Percentiles rank a stretch among this genome's conserved stretches.
phyloP scores from a whole-genome alignment of 2,888 invertebrate species.

The Marasmarcha lunaedactyla region DNA sequence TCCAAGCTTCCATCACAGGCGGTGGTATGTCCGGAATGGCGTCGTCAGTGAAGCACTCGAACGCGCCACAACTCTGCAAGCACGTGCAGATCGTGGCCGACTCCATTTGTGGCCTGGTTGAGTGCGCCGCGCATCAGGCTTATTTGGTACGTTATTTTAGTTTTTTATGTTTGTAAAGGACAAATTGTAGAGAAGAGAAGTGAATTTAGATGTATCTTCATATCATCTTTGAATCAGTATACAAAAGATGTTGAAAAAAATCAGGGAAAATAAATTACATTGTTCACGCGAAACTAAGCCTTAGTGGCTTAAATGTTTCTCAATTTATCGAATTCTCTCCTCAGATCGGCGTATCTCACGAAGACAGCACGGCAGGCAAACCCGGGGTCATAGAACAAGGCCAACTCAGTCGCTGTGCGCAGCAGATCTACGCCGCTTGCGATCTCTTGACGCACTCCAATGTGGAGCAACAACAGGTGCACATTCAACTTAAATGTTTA shows the following conservation, averaged over 20 bases:
- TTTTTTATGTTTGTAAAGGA: too few species aligned
- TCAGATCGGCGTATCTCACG: constrained; percentile 90
- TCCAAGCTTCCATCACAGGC: too few species aligned
- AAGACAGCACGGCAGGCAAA: constrained; percentile 88
- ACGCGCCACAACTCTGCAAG: constrained; percentile 86
- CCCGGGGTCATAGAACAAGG: constrained; percentile 91
- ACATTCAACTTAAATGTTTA: too few species aligned
- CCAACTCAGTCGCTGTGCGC: constrained; percentile 87
- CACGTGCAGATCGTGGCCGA: constrained; percentile 86
- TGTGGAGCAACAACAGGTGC: constrained; percentile 81
- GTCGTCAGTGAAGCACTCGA: constrained; percentile 87
- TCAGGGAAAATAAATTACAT: too few species aligned
- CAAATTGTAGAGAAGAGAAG: too few species aligned
- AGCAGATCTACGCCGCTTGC: constrained; percentile 92
- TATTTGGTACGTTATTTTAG: constrained; percentile 80
- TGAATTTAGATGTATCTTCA: too few species aligned
- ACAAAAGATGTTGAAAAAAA: too few species aligned
- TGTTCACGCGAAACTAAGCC: too few species aligned
- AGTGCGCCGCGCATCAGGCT: constrained; percentile 94
- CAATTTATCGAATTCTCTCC: too few species aligned
- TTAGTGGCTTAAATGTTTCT: too few species aligned
- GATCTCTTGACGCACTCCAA: constrained; percentile 77
- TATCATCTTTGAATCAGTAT: too few species aligned
- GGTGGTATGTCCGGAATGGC: constrained; percentile 97
- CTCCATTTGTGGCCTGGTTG: constrained; percentile 92